phyloP scores from a whole-genome alignment of 1,140 invertebrate genomes.

The Brachionus plicatilis region DNA sequence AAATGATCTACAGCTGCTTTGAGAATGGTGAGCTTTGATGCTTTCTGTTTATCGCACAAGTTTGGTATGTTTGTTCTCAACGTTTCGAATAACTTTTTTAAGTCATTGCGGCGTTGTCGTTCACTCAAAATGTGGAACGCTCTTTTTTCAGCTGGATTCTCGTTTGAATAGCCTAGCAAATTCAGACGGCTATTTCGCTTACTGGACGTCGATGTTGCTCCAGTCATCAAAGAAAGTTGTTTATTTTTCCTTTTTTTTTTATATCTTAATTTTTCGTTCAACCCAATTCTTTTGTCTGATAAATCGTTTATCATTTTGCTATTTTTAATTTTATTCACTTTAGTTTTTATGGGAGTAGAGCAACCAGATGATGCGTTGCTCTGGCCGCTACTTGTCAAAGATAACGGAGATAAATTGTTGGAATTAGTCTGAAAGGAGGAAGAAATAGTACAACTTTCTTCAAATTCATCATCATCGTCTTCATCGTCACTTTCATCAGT shows the following conservation, averaged over 20 bases:
- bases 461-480: conserved; percentile 27
- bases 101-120: conserved; percentile 33
- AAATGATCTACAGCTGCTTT: conserved; percentile 39
- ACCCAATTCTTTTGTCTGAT: background rate
- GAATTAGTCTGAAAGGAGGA: background rate
- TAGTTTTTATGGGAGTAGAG: background rate
- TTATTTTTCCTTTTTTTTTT: conserved; percentile 30
- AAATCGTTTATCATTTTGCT: background rate
- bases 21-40: conserved; percentile 21
- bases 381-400: background rate
- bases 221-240: background rate
- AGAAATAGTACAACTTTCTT: background rate
- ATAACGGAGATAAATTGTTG: background rate
- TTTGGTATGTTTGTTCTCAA: conserved; percentile 35
- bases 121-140: conserved; percentile 36
- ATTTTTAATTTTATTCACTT: background rate
- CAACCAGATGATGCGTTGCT: background rate
- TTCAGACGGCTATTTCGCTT: conserved; percentile 23
- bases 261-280: background rate
- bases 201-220: background rate
- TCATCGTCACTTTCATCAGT: background rate
- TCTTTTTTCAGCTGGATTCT: conserved; percentile 39
- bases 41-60: conserved; percentile 32
- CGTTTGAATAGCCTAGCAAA: conserved; percentile 13
- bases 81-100: conserved; percentile 37